Percentiles rank a stretch among this genome's conserved stretches.
Evolutionary conservation across 1,140 invertebrate genomes (phyloP).

Genomic region (Hirudo medicinalis): DNA sequence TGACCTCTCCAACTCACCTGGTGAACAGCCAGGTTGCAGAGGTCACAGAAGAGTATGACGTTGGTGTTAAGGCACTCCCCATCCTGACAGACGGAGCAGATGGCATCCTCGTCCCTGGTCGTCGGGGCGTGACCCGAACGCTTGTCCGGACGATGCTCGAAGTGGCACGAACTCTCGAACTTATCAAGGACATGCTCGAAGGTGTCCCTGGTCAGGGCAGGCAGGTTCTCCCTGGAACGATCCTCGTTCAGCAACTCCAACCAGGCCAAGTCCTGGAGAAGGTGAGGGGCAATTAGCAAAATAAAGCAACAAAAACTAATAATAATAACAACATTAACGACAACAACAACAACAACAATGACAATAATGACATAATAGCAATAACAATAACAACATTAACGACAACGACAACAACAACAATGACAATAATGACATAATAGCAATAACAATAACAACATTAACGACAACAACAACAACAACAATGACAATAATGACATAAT

Average conservation of each 20-base stretch:
- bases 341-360: no score
- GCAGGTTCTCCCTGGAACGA: slow-evolving; percentile 27
- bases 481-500: no score
- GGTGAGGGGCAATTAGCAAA: background rate
- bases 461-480: no score
- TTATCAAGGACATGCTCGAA: slow-evolving; percentile 90
- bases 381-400: no score
- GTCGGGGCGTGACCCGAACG: slow-evolving; percentile 26
- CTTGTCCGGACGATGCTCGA: slow-evolving; percentile 49
- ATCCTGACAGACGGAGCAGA: slow-evolving; percentile 77
- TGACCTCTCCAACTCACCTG: slow-evolving; percentile 42
- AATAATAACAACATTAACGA: no score
- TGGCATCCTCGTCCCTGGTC: slow-evolving; percentile 79
- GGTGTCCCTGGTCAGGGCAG: slow-evolving; percentile 48
- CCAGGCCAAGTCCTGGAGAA: slow-evolving; percentile 21
- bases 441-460: no score
- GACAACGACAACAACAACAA: no score
- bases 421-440: no score
- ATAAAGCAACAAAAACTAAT: background rate
- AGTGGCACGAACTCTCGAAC: slow-evolving; percentile 91
- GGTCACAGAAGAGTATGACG: slow-evolving; percentile 92
- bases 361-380: no score
- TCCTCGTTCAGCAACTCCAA: slow-evolving; percentile 23
- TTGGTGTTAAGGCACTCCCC: slow-evolving; percentile 95
- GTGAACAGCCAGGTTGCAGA: slow-evolving; percentile 96